phyloP scores from a whole-genome alignment of 2,113 vertebrate species.

The Percopsis transmontana region DNA sequence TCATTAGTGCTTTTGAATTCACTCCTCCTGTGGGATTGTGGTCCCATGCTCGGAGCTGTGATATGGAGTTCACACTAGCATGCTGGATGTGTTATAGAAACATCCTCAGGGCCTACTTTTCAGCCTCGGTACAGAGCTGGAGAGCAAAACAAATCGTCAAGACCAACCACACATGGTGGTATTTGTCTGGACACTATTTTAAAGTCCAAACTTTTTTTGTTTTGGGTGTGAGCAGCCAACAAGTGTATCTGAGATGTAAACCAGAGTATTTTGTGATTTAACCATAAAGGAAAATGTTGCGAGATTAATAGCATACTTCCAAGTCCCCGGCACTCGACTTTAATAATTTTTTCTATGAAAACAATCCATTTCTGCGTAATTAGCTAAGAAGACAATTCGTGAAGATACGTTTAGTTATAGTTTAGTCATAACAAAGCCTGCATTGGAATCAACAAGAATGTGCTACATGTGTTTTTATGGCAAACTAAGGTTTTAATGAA shows the following conservation, averaged over 20 bases:
- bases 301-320: constrained; percentile 8
- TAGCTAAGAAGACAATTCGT: not conserved
- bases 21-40: constrained; percentile 15
- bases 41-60: constrained; percentile 5
- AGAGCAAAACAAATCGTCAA: constrained; percentile 10
- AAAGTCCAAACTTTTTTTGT: constrained; percentile 9
- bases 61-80: not conserved
- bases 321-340: not conserved
- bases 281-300: constrained; percentile 30
- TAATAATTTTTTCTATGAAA: constrained; percentile 6
- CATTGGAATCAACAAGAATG: not conserved
- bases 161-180: not conserved
- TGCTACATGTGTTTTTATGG: not conserved
- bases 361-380: not conserved
- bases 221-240: constrained; percentile 17
- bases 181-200: not conserved
- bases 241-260: constrained; percentile 15
- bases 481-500: not conserved
- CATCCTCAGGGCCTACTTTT: constrained; percentile 10
- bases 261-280: constrained; percentile 8
- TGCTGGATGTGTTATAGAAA: not conserved
- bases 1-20: constrained; percentile 24
- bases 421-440: not conserved
- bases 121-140: not conserved
- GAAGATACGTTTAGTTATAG: not conserved